Percentiles rank a stretch among this genome's conserved stretches.
phyloP scores from a whole-genome alignment of 2,888 invertebrate genomes.

The Dorcus parallelipipedus region DNA sequence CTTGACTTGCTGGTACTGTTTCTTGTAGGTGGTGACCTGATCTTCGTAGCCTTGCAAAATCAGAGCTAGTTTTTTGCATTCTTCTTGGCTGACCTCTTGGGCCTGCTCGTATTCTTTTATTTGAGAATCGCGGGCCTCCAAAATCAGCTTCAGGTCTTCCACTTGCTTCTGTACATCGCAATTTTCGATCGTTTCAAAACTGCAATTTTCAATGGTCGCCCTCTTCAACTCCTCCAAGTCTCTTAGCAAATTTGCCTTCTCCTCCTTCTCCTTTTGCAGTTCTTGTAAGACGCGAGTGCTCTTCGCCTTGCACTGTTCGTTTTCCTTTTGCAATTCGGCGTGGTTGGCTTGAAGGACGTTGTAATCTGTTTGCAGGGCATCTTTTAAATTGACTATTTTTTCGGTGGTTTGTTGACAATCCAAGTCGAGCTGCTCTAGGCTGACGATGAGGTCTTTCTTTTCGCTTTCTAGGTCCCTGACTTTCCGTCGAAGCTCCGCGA shows the following conservation, averaged over 20 bases:
- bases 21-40: constrained; percentile 18
- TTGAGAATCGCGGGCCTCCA: constrained; percentile 36
- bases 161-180: constrained; percentile 27
- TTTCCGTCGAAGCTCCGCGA: constrained; percentile 3
- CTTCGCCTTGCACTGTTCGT: constrained; percentile 42
- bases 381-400: constrained; percentile 41
- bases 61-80: constrained; percentile 17
- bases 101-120: constrained; percentile 28
- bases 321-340: constrained; percentile 55
- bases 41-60: constrained; percentile 23
- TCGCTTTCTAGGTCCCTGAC: constrained; percentile 39
- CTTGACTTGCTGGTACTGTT: constrained; percentile 11
- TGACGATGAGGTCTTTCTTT: constrained; percentile 36
- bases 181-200: constrained; percentile 2
- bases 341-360: constrained; percentile 50
- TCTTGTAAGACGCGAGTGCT: constrained; percentile 21
- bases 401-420: constrained; percentile 45
- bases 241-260: constrained; percentile 3
- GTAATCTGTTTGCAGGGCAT: constrained; percentile 40
- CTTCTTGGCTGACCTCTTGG: constrained; percentile 9
- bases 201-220: neutral
- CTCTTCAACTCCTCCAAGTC: constrained; percentile 10
- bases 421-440: constrained; percentile 43
- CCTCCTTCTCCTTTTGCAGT: constrained; percentile 14
- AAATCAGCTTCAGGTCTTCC: constrained; percentile 41